Evolutionary conservation across 1,140 invertebrate species (phyloP).

Genomic region (Drosophila prosaltans): DNA sequence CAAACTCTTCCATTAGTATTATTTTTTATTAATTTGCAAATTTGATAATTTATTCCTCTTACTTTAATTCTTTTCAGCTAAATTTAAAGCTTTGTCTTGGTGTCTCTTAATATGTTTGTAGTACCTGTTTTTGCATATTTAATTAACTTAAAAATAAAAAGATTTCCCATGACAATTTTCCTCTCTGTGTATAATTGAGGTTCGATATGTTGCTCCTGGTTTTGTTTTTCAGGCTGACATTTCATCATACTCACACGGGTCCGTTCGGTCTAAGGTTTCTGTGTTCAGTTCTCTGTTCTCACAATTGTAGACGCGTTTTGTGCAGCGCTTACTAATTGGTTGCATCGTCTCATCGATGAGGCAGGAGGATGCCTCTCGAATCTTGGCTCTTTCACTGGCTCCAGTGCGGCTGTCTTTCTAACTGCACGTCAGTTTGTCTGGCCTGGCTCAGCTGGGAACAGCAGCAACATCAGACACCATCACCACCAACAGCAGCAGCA

Average conservation of each 20-base stretch:
- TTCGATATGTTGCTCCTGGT: slow-evolving; percentile 26
- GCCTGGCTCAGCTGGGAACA: slow-evolving; percentile 65
- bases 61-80: too few species aligned
- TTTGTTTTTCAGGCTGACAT: slow-evolving; percentile 49
- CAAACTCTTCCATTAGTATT: too few species aligned
- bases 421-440: slow-evolving; percentile 71
- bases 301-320: slow-evolving; percentile 72
- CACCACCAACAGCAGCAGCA: not conserved
- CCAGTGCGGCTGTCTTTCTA: slow-evolving; percentile 71
- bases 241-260: slow-evolving; percentile 77
- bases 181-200: slow-evolving; percentile 1
- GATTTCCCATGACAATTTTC: slow-evolving; percentile 7
- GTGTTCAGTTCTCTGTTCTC: slow-evolving; percentile 32
- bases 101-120: not conserved
- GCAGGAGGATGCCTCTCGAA: slow-evolving; percentile 21
- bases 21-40: too few species aligned
- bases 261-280: slow-evolving; percentile 56
- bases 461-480: slow-evolving; percentile 23
- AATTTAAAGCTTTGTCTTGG: not conserved
- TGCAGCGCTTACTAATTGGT: slow-evolving; percentile 79
- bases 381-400: slow-evolving; percentile 47
- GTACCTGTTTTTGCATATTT: not conserved
- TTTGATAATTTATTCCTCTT: too few species aligned
- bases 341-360: slow-evolving; percentile 45
- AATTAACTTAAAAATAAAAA: slow-evolving; percentile 1